Evolutionary conservation across 2,888 invertebrate species (phyloP), one percentile per base, ranked within the genome.

Genomic region (Cosmorhoe ocellata): DNA sequence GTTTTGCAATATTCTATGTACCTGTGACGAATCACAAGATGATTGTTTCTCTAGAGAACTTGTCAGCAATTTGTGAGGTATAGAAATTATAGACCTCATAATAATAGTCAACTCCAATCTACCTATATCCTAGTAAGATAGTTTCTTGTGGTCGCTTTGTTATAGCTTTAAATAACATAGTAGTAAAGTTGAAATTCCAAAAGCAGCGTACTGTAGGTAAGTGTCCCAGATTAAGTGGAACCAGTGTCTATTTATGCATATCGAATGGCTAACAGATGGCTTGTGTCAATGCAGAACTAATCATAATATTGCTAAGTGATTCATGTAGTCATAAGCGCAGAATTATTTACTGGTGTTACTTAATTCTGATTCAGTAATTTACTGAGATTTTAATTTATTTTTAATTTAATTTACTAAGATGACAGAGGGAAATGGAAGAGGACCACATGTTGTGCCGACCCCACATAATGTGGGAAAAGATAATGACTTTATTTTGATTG

Each of bases 231-330:
- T 33, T 40, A 13, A 5, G n/a, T 24, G 9, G 28, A 13, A 1
- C 27, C 10, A 27, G 13, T 13, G 18, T 33, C 8, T 7, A 12
- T 12, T 27, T 33, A 13, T 8, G 44, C 51, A 45, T 45, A 51
- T 41, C 51, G 36, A 51, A 51, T 51, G 34, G 18, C 14, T 39
- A 50, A 51, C 36, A 31, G 34, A 36, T 34, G 12, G 39, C 28
- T 22, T 18, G 22, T 26, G 31, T 27, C 26, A 13, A 27, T n/a
- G 39, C 41, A 51, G 40, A 36, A 45, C 22, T 8, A 33, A 39
- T 40, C 18, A 37, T 11, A 27, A 34, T 30, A 30, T 37, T 31
- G 10, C 13, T 13, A 32, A 28, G 2, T 48, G 41, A 36, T 26
- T 41, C 31, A 38, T 37, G 11, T 26, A 38, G 4, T 28, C 18